phyloP scores from a whole-genome alignment of 2,797 vertebrate species.

The Anabas testudineus region DNA sequence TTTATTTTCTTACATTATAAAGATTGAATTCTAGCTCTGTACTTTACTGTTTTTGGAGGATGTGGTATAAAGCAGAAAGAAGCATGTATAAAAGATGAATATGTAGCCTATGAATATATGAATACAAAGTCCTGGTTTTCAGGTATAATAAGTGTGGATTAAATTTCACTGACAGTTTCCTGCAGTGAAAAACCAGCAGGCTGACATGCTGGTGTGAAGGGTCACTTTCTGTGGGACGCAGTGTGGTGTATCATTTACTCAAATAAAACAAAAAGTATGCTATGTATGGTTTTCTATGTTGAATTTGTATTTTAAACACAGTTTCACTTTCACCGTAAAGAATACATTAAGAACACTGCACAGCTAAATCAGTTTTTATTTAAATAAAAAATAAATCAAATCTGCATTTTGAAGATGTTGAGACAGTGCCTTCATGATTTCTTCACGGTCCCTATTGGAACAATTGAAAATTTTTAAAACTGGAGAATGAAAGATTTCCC shows the following conservation, averaged over 20 bases:
- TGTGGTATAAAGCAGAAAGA: neutral
- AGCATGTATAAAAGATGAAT: neutral
- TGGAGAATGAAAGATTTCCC: neutral
- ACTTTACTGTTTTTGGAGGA: neutral
- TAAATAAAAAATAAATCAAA: neutral
- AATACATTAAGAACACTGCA: neutral
- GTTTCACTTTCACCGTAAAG: neutral
- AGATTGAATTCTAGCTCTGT: neutral
- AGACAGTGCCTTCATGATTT: neutral
- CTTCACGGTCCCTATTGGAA: neutral
- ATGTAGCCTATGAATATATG: neutral
- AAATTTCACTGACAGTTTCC: neutral
- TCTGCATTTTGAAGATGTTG: neutral
- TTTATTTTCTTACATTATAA: neutral
- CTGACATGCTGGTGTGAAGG: conserved; percentile 6
- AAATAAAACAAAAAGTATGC: neutral
- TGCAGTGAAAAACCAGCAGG: neutral
- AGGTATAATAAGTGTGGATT: neutral
- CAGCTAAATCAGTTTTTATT: neutral
- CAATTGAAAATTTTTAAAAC: neutral
- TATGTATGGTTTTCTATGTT: neutral
- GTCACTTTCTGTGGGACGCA: neutral
- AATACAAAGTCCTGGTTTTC: neutral
- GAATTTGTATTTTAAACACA: neutral
- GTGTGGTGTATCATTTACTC: neutral